A percentile compares a stretch with the other conserved stretches of the same genome.
phyloP scores from a whole-genome alignment of 2,888 invertebrate species.

The Helobdella robusta region DNA sequence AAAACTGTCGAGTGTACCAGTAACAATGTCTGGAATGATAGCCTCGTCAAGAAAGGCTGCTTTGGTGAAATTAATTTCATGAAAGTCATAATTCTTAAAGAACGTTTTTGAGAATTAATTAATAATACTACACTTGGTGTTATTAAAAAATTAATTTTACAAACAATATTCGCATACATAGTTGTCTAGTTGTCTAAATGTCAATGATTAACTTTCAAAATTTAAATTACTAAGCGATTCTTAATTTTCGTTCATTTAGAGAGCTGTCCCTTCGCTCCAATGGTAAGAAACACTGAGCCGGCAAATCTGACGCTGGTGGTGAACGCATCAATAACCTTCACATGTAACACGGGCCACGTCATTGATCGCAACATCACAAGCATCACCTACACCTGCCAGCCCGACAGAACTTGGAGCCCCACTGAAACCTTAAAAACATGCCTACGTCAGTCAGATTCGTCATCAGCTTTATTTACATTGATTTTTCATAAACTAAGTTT shows the following conservation, averaged over 20 bases:
- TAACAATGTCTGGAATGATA: constrained; percentile 25
- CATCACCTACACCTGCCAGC: constrained; percentile 31
- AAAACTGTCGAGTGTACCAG: constrained; percentile 26
- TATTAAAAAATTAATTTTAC: too few species aligned
- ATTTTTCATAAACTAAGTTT: too few species aligned
- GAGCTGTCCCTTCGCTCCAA: constrained; percentile 31
- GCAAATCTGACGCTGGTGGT: constrained; percentile 25
- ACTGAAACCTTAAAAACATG: constrained; percentile 25
- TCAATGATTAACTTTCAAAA: too few species aligned
- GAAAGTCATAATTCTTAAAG: neutral
- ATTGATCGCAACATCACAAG: constrained; percentile 30
- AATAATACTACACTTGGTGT: too few species aligned
- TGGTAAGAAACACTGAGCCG: constrained; percentile 24
- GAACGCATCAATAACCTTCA: constrained; percentile 32
- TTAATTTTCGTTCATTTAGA: too few species aligned
- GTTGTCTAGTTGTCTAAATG: too few species aligned
- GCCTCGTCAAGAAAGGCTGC: neutral
- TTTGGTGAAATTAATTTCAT: constrained; percentile 3
- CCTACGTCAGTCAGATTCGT: constrained; percentile 27
- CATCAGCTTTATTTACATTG: neutral
- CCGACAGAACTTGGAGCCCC: constrained; percentile 30
- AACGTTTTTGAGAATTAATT: too few species aligned
- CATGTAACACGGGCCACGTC: constrained; percentile 30
- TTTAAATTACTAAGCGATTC: too few species aligned
- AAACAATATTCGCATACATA: too few species aligned